Base-by-base conservation (phyloP, 2,113 vertebrate species). In the Neogobius melanostomus region DNA sequence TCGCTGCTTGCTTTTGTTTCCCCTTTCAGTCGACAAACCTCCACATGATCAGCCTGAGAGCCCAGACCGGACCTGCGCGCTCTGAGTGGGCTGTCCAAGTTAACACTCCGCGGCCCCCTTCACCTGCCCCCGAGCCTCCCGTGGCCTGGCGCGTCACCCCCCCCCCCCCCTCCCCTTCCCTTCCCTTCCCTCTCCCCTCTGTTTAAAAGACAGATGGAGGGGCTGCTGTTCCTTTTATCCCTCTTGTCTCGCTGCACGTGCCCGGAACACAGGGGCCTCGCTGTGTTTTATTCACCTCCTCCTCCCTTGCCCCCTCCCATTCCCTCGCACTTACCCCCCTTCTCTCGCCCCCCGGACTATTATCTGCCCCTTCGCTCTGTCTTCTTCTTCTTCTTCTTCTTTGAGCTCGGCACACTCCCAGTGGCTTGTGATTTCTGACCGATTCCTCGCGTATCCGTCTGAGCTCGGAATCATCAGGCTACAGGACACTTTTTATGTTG, bases 251-350 rank as follows among this genome's bases (percentile, higher is more conserved):
- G 64, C 76, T 85, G 87, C 91, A 92, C 92, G 92, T 93, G 92
- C 89, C 91, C 86, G 84, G 86, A 87, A 91, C 88, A 88, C 85
- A 52, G 86, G 53, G 89, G 87, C 87, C 89, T 90, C 80, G 80
- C 86, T 73, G 88, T 84, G 75, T 90, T 89, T 91, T 79, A 93
- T 92, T 92, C 86, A 91, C 84, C 88, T 87, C 85, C 85, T 80
- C 84, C 77, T 85, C 75, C 87, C 80, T 64, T 11, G 70, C 74
- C 76, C 76, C 69, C 45, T 46, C 53, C 64, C 59, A 28, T 51
- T 51, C n/a, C 11, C 28, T 4, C 76, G 54, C 61, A 42, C 64
- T 78, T 70, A 64, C 81, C 82, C 59, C 67, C 77, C 45, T 75
- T 59, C 21, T 49, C 64, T 43, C 67, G 66, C 51, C 53, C 69